phyloP scores from a whole-genome alignment of 2,113 vertebrate genomes.

The Symphodus melops region DNA sequence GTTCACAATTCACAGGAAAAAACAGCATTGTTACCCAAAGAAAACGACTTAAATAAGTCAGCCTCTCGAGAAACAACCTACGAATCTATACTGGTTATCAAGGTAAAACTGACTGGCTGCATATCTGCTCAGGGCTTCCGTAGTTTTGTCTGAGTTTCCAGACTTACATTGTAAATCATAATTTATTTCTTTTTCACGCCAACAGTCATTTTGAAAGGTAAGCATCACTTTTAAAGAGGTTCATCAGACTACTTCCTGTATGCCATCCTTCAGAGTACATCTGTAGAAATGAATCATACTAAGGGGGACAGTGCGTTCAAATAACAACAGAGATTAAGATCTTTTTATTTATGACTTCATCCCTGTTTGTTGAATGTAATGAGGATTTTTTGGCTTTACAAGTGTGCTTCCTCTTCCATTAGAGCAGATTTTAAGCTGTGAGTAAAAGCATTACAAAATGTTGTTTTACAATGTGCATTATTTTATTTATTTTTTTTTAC shows the following conservation, averaged over 20 bases:
- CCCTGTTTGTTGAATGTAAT: no score
- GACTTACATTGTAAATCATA: constrained; percentile 52
- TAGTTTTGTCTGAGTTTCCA: constrained; percentile 22
- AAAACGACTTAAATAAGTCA: no score
- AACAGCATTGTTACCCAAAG: no score
- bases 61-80: no score
- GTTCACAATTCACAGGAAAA: no score
- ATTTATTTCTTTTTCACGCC: constrained; percentile 76
- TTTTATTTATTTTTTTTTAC: no score
- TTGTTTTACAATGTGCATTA: neutral
- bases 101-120: no score
- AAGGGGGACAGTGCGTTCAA: neutral
- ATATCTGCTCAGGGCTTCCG: no score
- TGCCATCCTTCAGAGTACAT: neutral
- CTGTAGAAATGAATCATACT: neutral
- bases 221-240: constrained; percentile 56
- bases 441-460: neutral
- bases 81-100: no score
- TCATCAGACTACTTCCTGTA: constrained; percentile 1
- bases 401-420: neutral
- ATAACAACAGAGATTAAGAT: no score
- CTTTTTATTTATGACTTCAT: no score
- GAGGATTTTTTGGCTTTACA: no score
- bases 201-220: constrained; percentile 76
- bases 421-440: neutral